Base-by-base conservation (phyloP, 2,113 vertebrate species). In the Coreoperca whiteheadi region DNA sequence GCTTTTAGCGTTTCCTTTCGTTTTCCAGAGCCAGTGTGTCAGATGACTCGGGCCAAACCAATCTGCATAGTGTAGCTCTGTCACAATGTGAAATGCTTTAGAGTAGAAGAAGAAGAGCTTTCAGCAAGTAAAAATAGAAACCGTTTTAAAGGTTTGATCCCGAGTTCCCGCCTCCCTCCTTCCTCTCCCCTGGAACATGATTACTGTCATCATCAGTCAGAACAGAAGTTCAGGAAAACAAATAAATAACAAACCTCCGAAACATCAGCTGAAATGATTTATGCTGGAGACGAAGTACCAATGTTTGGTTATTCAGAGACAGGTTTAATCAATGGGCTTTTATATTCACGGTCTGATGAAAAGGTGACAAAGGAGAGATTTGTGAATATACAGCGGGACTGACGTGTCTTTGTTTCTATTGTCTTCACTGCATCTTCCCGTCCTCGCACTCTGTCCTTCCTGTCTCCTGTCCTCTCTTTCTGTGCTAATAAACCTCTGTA, bases 401-500 rank as follows among this genome's bases (percentile, higher is more conserved):
- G 73, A 86, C 32, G 3, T 77, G 59, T 89, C 64, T 89, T 18
- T 79, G 65, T 79, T 56, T 74, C 67, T 63, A 48, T n/a, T 53
- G 82, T 85, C 78, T 79, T 74, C 77, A 77, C 84, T 72, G 83
- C 90, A 60, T 50, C 84, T 46, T n/a, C 51, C 43, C 12, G 25
- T 61, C 46, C 43, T 41, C 56, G 0, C 76, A 46, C 75, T 34
- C 54, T 23, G 39, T 34, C 37, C 21, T 14, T 30, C 48, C 48
- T 56, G 70, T 90, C 73, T 74, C 69, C 39, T 68, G 69, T 86
- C 84, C 82, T 85, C 60, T 76, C 77, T 77, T 43, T 85, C 70
- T 85, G 84, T 90, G 85, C 92, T 92, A 96, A 95, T 95, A 95
- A 96, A 96, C 87, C 82, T 89, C 79, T 90, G 60, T 87, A 92